A percentile compares a stretch with the other conserved stretches of the same genome.
Evolutionary conservation across 2,113 vertebrate genomes (phyloP).

Genomic region (Irena cyanogastra): DNA sequence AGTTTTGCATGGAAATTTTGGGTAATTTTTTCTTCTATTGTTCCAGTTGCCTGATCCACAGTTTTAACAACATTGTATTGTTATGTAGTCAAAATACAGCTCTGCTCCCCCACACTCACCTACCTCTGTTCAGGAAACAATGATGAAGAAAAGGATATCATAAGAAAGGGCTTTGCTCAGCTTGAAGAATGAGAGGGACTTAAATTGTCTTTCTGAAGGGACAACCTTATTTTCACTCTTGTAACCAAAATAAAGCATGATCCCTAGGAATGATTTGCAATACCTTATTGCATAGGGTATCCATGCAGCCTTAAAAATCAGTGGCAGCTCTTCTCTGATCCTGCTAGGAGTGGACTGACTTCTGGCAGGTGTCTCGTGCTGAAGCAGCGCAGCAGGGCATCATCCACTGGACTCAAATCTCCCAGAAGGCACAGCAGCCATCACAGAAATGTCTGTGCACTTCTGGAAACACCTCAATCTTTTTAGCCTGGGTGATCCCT

Average conservation of each 20-base stretch:
- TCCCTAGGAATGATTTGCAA: not conserved
- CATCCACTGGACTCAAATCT: not conserved
- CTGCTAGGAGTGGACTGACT: not conserved
- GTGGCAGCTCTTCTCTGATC: not conserved
- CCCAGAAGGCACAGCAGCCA: not conserved
- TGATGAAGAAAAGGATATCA: not conserved
- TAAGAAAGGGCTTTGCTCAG: not conserved
- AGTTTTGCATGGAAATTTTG: fast-evolving
- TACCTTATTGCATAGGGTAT: too few relatives aligned
- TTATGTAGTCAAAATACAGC: not conserved
- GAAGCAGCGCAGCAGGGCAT: not conserved
- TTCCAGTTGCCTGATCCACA: not conserved
- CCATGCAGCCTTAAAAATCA: not conserved
- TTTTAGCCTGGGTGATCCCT: not conserved
- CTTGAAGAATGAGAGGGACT: not conserved
- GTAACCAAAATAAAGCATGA: not conserved
- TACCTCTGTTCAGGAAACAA: not conserved
- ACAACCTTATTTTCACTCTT: not conserved
- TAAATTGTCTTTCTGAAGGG: not conserved
- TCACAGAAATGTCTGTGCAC: fast-evolving
- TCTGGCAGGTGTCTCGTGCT: fast-evolving
- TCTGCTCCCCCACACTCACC: not conserved
- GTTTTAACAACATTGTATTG: not conserved
- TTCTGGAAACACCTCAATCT: not conserved
- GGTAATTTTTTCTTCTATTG: not conserved